Base-by-base conservation (phyloP, 2,888 invertebrate species). In the Ophion ventricosus region DNA sequence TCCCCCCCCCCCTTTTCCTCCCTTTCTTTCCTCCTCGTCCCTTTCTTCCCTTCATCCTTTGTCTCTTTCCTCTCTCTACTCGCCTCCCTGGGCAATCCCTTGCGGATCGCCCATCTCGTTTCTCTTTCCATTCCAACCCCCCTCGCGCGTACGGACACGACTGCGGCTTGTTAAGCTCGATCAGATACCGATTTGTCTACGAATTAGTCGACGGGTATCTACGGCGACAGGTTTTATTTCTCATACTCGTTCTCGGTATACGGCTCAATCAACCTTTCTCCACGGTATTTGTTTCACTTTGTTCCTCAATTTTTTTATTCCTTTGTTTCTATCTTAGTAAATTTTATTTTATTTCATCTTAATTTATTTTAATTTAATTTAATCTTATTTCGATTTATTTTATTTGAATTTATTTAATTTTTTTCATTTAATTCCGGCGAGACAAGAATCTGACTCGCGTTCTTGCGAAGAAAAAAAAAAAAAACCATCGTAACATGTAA, bases 131-230 rank as follows among this genome's bases (percentile, higher is more conserved):
- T 14, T 17, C 25, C n/a, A 29, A 20, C n/a, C n/a, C 54, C 63
- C 40, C 54, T 59, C 59, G 76, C 35, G 49, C 17, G 20, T 69
- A 59, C 20, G 29, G 76, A 78, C 74, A 70, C 74, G 73, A 73
- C 56, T 35, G 64, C 40, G 43, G 73, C 81, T 84, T 81, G 84
- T 84, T 84, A 81, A 72, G 66, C 79, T 75, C 67, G 49, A 84
- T 84, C 84, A 79, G 84, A 84, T 84, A 84, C 82, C 79, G 79
- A 82, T 79, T 84, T 79, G 81, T 84, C 84, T 81, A 81, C 81
- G 81, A 81, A 81, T 84, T 81, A 77, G 81, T 74, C 73, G 69
- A 75, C 57, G 70, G 69, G 63, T 78, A 61, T 74, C 59, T 25
- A 35, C 49, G 14, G 10, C 43, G 25, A 40, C 56, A 23, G 49